These are phyloP conservation scores for Aythya baeri DNA, from an alignment of 2,113 vertebrate genomes.

Conservation along the genomic window DNA sequence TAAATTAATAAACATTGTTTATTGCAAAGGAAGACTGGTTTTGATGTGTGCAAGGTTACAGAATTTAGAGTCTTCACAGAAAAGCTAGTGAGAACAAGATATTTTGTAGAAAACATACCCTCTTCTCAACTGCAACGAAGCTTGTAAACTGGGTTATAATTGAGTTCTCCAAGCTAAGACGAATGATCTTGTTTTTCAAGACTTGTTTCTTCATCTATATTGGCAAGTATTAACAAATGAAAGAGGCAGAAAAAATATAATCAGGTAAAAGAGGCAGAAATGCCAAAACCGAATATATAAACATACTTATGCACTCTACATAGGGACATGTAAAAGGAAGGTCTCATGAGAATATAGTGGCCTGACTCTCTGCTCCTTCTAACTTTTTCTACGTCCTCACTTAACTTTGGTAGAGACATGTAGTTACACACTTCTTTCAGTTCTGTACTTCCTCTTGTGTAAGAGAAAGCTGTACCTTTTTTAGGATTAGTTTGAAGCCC, in stretches of 20 bases:
- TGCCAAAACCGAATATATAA: not conserved
- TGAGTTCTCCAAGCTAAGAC: slow-evolving; percentile 87
- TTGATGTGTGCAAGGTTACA: not conserved
- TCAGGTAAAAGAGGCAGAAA: not conserved
- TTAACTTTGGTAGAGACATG: not conserved
- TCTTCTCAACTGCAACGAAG: slow-evolving; percentile 89
- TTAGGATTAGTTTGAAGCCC: not conserved
- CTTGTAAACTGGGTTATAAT: slow-evolving; percentile 90
- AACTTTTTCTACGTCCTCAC: not conserved
- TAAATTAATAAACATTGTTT: not conserved
- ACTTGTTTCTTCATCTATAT: slow-evolving; percentile 84
- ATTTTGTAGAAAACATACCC: slow-evolving; percentile 72
- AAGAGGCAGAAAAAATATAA: not conserved
- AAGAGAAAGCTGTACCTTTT: not conserved
- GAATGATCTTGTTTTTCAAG: slow-evolving; percentile 83
- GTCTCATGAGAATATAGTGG: not conserved
- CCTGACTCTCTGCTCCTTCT: not conserved
- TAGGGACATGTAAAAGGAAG: not conserved
- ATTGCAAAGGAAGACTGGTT: not conserved
- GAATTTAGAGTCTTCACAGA: not conserved
- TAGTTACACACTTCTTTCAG: not conserved
- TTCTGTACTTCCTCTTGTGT: not conserved
- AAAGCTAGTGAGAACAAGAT: not conserved
- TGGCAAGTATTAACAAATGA: slow-evolving; percentile 4
- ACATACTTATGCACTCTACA: not conserved